Evolutionary conservation across 2,888 invertebrate species (phyloP).

Genomic region (Yponomeuta sedellus): DNA sequence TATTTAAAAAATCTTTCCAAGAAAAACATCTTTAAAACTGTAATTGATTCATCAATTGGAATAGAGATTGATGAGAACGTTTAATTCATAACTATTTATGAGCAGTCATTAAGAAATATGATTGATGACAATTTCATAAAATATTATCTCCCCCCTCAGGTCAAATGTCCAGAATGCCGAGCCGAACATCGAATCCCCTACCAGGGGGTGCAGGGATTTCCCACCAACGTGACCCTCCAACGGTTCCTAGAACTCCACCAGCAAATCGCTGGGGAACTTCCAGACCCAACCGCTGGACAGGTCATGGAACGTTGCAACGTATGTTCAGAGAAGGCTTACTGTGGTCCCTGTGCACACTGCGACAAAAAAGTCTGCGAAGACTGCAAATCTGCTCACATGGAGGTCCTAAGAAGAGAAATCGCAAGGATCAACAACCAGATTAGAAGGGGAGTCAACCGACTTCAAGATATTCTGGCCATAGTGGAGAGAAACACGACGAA

Average conservation of each 20-base stretch:
- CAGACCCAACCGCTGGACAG: conserved; percentile 93
- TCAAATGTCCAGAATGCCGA: conserved; percentile 98
- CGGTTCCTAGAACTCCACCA: conserved; percentile 96
- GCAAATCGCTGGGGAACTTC: conserved; percentile 93
- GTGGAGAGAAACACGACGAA: conserved; percentile 93
- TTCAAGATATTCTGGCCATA: conserved; percentile 89
- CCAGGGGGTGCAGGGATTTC: conserved; percentile 95
- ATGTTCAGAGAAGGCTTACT: conserved; percentile 94
- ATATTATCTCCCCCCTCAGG: conserved; percentile 62
- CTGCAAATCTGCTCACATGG: conserved; percentile 97
- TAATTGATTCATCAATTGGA: too few relatives aligned
- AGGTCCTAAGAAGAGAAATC: conserved; percentile 94
- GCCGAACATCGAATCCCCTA: conserved; percentile 97
- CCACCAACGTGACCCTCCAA: conserved; percentile 96
- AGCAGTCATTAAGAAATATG: too few relatives aligned
- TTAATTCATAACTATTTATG: too few relatives aligned
- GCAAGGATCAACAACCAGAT: conserved; percentile 92
- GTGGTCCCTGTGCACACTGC: conserved; percentile 94
- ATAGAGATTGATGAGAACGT: too few relatives aligned
- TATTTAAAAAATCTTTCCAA: too few relatives aligned
- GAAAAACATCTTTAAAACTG: too few relatives aligned
- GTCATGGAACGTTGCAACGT: conserved; percentile 95
- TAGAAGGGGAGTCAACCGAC: conserved; percentile 89
- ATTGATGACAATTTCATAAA: background rate
- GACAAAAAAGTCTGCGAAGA: conserved; percentile 98